A percentile compares a stretch with the other conserved stretches of the same genome.
Conservation (phyloP, 2,797 vertebrate genomes). For the Psittacula derbiana region DNA sequence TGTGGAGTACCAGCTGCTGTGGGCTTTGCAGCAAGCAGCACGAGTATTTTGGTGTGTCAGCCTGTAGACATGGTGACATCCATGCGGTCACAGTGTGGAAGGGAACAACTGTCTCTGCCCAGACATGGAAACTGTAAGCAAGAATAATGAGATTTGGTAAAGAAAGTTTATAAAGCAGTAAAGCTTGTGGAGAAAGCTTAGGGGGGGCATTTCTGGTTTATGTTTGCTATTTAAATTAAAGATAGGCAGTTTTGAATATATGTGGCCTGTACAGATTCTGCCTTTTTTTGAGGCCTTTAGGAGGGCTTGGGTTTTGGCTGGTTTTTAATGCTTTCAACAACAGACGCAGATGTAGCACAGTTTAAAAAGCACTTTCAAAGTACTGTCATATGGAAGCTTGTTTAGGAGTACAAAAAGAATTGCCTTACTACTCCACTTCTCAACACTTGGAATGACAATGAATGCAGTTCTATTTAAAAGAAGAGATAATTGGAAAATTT, state of each 20-base stretch:
- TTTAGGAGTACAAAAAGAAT: neutral
- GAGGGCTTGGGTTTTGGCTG: neutral
- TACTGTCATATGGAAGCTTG: neutral
- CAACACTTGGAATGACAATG: neutral
- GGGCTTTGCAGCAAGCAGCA: accelerated
- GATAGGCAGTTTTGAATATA: neutral
- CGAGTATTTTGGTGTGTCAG: accelerated
- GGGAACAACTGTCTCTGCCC: neutral
- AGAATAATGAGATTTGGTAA: neutral
- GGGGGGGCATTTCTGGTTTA: neutral
- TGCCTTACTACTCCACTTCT: neutral
- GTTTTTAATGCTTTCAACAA: neutral
- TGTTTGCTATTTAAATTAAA: slow-evolving; percentile 4
- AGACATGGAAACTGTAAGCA: neutral
- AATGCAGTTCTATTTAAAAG: neutral
- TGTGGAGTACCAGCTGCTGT: accelerated
- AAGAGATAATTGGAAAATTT: neutral
- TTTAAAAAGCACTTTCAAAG: slow-evolving; percentile 12
- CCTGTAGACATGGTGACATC: neutral
- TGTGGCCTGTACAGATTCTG: neutral
- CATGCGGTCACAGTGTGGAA: neutral
- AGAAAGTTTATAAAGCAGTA: neutral
- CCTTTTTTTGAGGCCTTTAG: neutral
- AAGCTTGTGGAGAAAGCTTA: neutral
- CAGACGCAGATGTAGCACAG: neutral